These are phyloP conservation scores for Caenorhabditis tropicalis DNA, from an alignment of 1,140 invertebrate genomes.

Conservation along the genomic window DNA sequence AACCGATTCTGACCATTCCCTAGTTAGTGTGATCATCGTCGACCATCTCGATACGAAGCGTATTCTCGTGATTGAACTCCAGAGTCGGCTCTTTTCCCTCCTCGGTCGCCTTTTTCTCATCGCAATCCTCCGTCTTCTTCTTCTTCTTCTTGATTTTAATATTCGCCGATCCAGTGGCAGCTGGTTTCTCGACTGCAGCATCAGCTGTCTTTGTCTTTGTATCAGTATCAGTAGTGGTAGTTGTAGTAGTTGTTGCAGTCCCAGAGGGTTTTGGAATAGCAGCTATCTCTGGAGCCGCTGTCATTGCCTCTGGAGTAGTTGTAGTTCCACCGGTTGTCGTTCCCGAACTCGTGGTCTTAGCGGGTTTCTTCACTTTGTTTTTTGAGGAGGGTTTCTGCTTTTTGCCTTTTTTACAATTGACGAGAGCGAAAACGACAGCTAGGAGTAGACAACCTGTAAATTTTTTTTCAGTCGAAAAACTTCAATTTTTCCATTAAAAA, in stretches of 20 bases:
- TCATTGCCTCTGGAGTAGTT: no score
- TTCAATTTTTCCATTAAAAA: no score
- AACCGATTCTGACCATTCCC: no score
- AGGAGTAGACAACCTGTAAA: no score
- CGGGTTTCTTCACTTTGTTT: no score
- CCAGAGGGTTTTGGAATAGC: no score
- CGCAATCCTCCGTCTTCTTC: background rate
- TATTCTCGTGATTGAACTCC: conserved; percentile 6
- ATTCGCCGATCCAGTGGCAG: background rate
- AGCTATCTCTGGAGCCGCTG: background rate
- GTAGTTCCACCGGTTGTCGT: no score
- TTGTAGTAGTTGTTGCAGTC: background rate
- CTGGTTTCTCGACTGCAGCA: background rate
- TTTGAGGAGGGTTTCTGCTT: no score
- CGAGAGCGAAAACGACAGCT: no score
- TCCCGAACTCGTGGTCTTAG: no score
- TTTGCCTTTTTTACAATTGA: no score
- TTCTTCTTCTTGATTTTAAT: background rate
- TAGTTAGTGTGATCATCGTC: conserved; percentile 34
- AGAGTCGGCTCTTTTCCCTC: background rate
- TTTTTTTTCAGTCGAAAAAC: no score
- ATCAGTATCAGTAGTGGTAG: background rate
- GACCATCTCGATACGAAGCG: conserved; percentile 9
- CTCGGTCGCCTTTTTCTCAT: background rate
- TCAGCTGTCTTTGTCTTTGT: background rate